Base-by-base conservation (phyloP, 37 sponge, comb jelly and placozoan species). In the Ephydatia muelleri region DNA sequence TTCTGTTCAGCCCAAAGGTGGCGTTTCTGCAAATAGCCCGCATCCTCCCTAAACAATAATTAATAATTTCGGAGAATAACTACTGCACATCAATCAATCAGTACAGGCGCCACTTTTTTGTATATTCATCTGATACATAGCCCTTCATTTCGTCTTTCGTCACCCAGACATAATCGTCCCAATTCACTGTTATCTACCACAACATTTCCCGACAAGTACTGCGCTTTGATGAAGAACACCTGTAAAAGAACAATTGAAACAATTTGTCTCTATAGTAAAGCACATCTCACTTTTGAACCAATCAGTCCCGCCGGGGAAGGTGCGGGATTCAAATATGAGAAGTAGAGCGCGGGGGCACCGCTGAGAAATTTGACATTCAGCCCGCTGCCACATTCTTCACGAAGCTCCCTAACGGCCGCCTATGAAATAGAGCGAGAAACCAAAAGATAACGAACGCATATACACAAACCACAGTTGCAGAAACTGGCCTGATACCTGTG, bases 201-300 rank as follows among this genome's bases (percentile, higher is more conserved):
- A 16, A 21, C 72, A 37, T 85, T 82, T 30, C 75, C 70, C 0
- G 65, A n/a, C 23, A 43, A 78, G 49, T 73, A 83, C 29, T 80
- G 67, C 0, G 90, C 93, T 70, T 95, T 95, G 73, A 90, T 67
- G 72, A 95, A 89, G 84, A 95, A 95, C 14, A 95, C 93, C 95
- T 94, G 37, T 0, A 32, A 0, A 65, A 77, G 49, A 35, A 23
- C 5, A 73, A 75, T 23, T 31, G 47, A 37, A 39, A 35, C 25
- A 71, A 73, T 19, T 21, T 30, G 26, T 21, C 30, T 76, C 35
- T 33, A 8, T 13, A 31, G 37, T 5, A 23, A 3, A 12, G 38
- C n/a, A 0, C 29, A 13, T 33, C 77, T 27, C 19, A 78, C 85
- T 81, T 84, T 84, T 13, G 85, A 72, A 28, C 85, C 85, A 49